Evolutionary conservation across 2,797 vertebrate genomes (phyloP).

Genomic region (Brachymystax lenok): DNA sequence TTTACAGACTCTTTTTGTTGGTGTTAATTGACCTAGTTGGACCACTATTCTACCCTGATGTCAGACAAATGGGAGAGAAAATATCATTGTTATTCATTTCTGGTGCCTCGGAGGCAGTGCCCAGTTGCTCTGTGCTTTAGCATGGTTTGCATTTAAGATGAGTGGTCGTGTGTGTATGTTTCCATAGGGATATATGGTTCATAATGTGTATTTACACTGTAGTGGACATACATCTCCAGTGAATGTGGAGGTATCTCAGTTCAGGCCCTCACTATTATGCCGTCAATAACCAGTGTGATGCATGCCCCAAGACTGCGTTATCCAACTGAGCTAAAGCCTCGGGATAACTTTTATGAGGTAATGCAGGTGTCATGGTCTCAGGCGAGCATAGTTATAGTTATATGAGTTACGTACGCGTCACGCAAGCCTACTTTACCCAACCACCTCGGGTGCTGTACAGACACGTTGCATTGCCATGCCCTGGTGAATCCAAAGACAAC

Average conservation of each 20-base stretch:
- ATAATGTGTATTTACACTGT: not conserved
- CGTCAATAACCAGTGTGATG: not conserved
- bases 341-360: not conserved
- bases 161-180: conserved; percentile 42
- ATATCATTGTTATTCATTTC: conserved; percentile 50
- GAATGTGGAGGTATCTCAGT: conserved; percentile 24
- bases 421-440: not conserved
- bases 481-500: not conserved
- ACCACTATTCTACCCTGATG: conserved; percentile 52
- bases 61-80: conserved; percentile 38
- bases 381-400: not conserved
- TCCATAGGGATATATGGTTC: not conserved
- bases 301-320: not conserved
- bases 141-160: conserved; percentile 43
- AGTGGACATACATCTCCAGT: conserved; percentile 2
- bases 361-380: not conserved
- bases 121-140: conserved; percentile 26
- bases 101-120: conserved; percentile 35
- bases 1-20: conserved; percentile 63
- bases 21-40: conserved; percentile 68
- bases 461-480: not conserved
- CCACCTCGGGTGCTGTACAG: not conserved
- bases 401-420: not conserved
- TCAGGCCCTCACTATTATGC: not conserved
- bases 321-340: not conserved